Base-by-base conservation (phyloP, 2,113 vertebrate species). In the Girardinichthys multiradiatus region DNA sequence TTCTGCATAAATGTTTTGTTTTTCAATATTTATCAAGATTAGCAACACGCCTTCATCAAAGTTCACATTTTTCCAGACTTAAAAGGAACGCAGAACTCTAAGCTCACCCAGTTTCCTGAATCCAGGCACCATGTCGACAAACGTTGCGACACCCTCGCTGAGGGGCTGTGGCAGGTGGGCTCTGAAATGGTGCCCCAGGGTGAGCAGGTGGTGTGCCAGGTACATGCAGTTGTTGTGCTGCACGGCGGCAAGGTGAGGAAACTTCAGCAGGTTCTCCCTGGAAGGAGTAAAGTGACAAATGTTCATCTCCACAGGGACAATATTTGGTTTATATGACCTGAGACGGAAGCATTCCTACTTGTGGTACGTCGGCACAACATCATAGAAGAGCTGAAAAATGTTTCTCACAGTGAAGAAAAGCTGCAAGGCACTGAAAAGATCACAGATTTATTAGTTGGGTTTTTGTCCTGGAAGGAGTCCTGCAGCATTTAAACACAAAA, bases 151-250 rank as follows among this genome's bases (percentile, higher is more conserved):
- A 0, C 95, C 95, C 0, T 95, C 92, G 0, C 93, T 94, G 28
- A 97, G 93, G n/a, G 95, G 82, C 72, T 86, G 72, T 0, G 95
- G 93, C 30, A 96, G 89, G 72, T 91, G 94, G 19, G 88, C 90
- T 33, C 91, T 93, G 91, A 98, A 98, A 82, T 98, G 95, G 90
- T 99, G 97, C 1, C 98, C 97, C 29, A 99, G 93, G 0, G 97
- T 99, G 73, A 99, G 94, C 79, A 99, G 88, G 88, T 99, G 96
- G 87, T 99, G 98, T 17, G 96, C 96, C 3, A 99, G 94, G 63
- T 95, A 99, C 97, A 99, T 98, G 89, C 98, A 99, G 94, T 99
- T 99, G 93, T 99, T 99, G 91, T 98, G 96, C 83, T 99, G 97
- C 83, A 99, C 96, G 75, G 97, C 98, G 30, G 98, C 96, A 71